Percentiles rank a stretch among this genome's conserved stretches.
Conservation (phyloP, 2,888 invertebrate species). For the Pseudanteris insignis region DNA sequence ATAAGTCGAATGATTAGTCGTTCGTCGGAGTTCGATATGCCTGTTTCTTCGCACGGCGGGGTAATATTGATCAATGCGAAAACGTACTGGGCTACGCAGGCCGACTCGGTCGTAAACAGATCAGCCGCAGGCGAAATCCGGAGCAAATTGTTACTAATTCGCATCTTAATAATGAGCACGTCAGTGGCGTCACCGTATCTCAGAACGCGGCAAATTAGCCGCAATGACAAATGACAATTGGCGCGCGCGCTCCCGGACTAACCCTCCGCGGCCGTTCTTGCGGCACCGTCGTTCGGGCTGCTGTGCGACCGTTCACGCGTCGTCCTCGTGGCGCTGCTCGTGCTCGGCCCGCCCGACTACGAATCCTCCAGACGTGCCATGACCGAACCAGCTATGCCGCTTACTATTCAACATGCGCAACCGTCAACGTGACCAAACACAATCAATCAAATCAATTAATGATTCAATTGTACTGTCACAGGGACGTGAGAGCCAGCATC, state of each 20-base stretch:
- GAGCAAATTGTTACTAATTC: constrained; percentile 67
- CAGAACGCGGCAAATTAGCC: constrained; percentile 67
- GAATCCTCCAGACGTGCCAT: constrained; percentile 57
- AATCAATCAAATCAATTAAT: constrained; percentile 65
- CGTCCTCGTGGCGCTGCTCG: constrained; percentile 38
- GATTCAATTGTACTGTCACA: constrained; percentile 58
- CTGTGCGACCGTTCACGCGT: constrained; percentile 45
- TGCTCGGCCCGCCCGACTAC: constrained; percentile 49
- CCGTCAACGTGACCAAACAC: constrained; percentile 61
- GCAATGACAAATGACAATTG: constrained; percentile 65
- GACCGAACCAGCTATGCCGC: constrained; percentile 51
- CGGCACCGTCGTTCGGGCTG: constrained; percentile 24
- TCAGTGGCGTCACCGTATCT: constrained; percentile 67
- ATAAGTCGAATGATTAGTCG: constrained; percentile 42
- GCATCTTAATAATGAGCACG: constrained; percentile 67
- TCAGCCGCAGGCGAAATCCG: constrained; percentile 65
- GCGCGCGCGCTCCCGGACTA: constrained; percentile 41
- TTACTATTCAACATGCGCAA: constrained; percentile 64
- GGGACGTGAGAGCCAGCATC: constrained; percentile 43
- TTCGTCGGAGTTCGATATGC: constrained; percentile 44
- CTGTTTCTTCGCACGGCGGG: constrained; percentile 44
- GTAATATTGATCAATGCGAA: constrained; percentile 65
- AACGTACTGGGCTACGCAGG: constrained; percentile 61
- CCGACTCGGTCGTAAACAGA: constrained; percentile 65
- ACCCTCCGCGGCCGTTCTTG: constrained; percentile 37